Conservation (phyloP, 2,888 invertebrate species). For the Caenorhabditis uteleia region DNA sequence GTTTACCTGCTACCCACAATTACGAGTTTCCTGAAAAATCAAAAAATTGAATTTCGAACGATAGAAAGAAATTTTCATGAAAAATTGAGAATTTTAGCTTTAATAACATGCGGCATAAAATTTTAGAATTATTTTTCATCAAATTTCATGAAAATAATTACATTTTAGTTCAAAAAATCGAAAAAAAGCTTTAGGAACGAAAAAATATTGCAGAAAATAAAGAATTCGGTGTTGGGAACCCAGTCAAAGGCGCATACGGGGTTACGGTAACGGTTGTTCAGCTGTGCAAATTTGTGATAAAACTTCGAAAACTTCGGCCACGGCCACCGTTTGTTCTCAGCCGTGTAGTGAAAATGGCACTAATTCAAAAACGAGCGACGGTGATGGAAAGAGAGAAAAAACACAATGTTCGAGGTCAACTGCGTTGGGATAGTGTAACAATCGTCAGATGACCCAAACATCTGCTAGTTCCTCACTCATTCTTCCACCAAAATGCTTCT, state of each 20-base stretch:
- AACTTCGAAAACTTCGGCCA: not conserved
- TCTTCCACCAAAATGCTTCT: too few species aligned
- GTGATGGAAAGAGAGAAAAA: too few species aligned
- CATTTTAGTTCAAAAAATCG: slow-evolving; percentile 2
- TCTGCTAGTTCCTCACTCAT: too few species aligned
- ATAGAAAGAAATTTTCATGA: not conserved
- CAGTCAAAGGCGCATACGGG: slow-evolving; percentile 7
- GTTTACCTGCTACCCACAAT: slow-evolving; percentile 37
- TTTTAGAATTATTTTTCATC: not conserved
- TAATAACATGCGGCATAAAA: not conserved
- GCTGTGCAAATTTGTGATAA: not conserved
- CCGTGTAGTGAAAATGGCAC: too few species aligned
- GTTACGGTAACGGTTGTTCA: slow-evolving; percentile 6
- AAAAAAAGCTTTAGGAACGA: slow-evolving; percentile 4
- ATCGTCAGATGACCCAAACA: too few species aligned
- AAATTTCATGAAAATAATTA: slow-evolving; percentile 19
- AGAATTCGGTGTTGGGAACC: not conserved
- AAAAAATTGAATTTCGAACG: slow-evolving; percentile 4
- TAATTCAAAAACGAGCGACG: too few species aligned
- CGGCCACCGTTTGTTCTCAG: not conserved
- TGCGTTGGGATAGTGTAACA: too few species aligned
- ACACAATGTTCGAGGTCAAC: too few species aligned
- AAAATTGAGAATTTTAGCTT: slow-evolving; percentile 4
- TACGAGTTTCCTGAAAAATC: slow-evolving; percentile 31
- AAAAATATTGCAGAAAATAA: slow-evolving; percentile 8